A percentile compares a stretch with the other conserved stretches of the same genome.
Conservation (phyloP, 2,113 vertebrate species). For the Nesoenas mayeri region DNA sequence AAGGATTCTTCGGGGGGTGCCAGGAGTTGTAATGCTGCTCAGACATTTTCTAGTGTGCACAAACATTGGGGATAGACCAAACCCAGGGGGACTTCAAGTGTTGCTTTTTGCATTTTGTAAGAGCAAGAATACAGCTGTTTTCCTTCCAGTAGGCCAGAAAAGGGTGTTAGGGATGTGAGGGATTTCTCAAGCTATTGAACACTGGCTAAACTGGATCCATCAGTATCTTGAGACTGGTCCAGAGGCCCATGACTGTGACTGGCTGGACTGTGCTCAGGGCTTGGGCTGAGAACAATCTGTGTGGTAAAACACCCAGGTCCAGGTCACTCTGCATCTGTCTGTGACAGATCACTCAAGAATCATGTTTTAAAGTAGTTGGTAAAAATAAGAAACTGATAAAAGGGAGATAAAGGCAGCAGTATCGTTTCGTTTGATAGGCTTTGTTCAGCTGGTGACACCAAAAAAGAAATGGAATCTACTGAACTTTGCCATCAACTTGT, state of each 20-base stretch:
- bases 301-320: not conserved
- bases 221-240: no score
- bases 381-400: not conserved
- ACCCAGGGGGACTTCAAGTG: no score
- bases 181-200: not conserved
- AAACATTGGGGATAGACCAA: not conserved
- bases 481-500: not conserved
- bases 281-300: not conserved
- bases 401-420: not conserved
- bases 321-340: not conserved
- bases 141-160: not conserved
- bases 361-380: not conserved
- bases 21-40: fast-evolving
- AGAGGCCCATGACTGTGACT: no score
- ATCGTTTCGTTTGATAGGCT: not conserved
- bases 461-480: not conserved
- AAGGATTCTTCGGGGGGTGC: not conserved
- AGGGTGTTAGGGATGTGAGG: not conserved
- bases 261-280: no score
- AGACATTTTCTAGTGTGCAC: not conserved
- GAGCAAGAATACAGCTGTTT: not conserved
- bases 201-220: not conserved
- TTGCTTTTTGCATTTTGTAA: no score
- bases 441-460: not conserved
- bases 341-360: not conserved